Evolutionary conservation across 2,113 vertebrate genomes (phyloP), one percentile per base, ranked within the genome.

Genomic region (Condylura cristata): DNA sequence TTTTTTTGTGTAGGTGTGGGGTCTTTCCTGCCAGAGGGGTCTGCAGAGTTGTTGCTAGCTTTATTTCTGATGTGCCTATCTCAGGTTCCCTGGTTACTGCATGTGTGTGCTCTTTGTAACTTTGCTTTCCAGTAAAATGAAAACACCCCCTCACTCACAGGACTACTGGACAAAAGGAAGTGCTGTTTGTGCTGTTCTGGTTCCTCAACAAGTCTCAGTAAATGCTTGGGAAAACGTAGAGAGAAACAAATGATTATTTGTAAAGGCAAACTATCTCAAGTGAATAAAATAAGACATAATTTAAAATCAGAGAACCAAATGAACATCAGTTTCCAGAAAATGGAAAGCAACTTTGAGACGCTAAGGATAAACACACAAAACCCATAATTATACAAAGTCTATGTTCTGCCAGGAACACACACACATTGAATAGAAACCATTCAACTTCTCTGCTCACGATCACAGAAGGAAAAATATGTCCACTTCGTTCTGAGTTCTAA

Each of bases 401-500:
- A 5, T 17, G n/a, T 24, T 82, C 16, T 32, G 4, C 16, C 18
- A 20, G 61, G n/a, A n/a, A n/a, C n/a, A n/a, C n/a, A n/a, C n/a
- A n/a, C n/a, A n/a, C n/a, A n/a, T n/a, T n/a, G n/a, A n/a, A n/a
- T n/a, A n/a, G n/a, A n/a, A 16, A 6, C 20, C 22, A 11, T 20
- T 58, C 13, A 30, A 5, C 18, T 41, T 76, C 30, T n/a, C 8
- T 41, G 32, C 61, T 8, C 26, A 37, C 26, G 24, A 8, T 51
- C 28, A 86, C 22, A 41, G 74, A 84, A 71, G 4, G 20, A 84
- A 85, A 68, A 81, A 66, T 68, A 66, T 37, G 2, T 53, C 56
- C 26, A 58, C 61, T 87, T 86, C 88, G 44, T 87, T 30, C 65
- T 84, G 44, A 85, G 12, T 72, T 93, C 53, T 74, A 88, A 81